Percentiles rank a stretch among this genome's conserved stretches.
Conservation (phyloP, 2,888 invertebrate species). For the Nymphalis urticae region DNA sequence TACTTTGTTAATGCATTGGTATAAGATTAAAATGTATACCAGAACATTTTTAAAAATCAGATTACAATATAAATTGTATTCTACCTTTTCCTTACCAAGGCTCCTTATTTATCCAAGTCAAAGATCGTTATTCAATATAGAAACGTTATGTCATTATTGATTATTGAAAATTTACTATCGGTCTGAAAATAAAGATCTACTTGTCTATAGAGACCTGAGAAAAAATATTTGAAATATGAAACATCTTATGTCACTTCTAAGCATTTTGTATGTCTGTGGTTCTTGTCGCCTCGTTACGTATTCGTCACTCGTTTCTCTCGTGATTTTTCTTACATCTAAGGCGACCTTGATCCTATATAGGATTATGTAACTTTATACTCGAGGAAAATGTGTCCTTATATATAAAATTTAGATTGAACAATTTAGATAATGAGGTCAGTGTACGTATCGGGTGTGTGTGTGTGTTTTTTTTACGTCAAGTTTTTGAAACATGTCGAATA, state of each 20-base stretch:
- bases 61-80: too few relatives aligned
- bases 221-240: too few relatives aligned
- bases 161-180: too few relatives aligned
- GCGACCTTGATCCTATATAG: slow-evolving; percentile 36
- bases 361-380: slow-evolving; percentile 33
- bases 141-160: too few relatives aligned
- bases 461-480: not conserved
- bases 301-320: slow-evolving; percentile 29
- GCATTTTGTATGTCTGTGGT: not conserved
- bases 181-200: too few relatives aligned
- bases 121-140: too few relatives aligned
- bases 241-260: not conserved
- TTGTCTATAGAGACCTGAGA: too few relatives aligned
- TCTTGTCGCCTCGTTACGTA: slow-evolving; percentile 26
- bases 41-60: too few relatives aligned
- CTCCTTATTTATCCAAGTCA: too few relatives aligned
- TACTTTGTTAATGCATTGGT: too few relatives aligned
- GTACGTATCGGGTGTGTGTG: not conserved
- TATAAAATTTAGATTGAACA: slow-evolving; percentile 24
- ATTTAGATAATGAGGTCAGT: slow-evolving; percentile 26
- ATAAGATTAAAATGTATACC: too few relatives aligned
- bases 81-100: too few relatives aligned
- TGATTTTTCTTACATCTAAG: slow-evolving; percentile 39
- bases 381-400: slow-evolving; percentile 23
- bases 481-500: not conserved